Evolutionary conservation across 1,140 invertebrate species (phyloP).

Genomic region (Tetragnatha versicolor): DNA sequence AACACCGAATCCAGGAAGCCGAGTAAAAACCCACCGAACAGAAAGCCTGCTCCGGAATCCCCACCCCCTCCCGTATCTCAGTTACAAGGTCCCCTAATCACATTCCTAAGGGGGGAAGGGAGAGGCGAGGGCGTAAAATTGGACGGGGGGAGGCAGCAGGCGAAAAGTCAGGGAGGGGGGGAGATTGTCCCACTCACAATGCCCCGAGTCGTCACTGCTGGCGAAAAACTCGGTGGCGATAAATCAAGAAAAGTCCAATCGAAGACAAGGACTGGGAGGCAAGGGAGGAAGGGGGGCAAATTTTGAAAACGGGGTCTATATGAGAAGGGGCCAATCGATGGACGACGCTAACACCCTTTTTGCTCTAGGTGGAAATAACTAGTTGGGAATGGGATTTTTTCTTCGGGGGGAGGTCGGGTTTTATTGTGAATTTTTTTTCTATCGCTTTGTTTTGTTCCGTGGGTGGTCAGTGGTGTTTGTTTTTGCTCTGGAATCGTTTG

Average conservation of each 20-base stretch:
- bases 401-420: too few species aligned
- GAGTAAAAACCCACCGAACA: too few species aligned
- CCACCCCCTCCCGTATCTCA: slow-evolving; percentile 12
- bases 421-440: too few species aligned
- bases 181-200: slow-evolving; percentile 10
- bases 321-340: slow-evolving; percentile 7
- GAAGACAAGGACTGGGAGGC: slow-evolving; percentile 33
- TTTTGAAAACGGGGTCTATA: slow-evolving; percentile 17
- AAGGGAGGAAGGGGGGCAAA: slow-evolving; percentile 7
- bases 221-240: slow-evolving; percentile 36
- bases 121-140: slow-evolving; percentile 23
- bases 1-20: too few species aligned
- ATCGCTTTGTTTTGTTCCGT: too few species aligned
- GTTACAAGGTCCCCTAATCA: slow-evolving; percentile 51
- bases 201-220: slow-evolving; percentile 29
- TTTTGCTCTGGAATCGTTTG: too few species aligned
- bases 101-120: slow-evolving; percentile 18
- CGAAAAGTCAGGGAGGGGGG: slow-evolving; percentile 1
- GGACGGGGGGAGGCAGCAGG: background rate
- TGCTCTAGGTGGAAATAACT: too few species aligned
- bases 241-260: slow-evolving; percentile 48
- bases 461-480: too few species aligned
- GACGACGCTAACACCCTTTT: slow-evolving; percentile 18
- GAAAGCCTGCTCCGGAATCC: too few species aligned
- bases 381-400: too few species aligned